Percentiles rank a stretch among this genome's conserved stretches.
Conservation (phyloP, 2,797 vertebrate species). For the Xyrichtys novacula region DNA sequence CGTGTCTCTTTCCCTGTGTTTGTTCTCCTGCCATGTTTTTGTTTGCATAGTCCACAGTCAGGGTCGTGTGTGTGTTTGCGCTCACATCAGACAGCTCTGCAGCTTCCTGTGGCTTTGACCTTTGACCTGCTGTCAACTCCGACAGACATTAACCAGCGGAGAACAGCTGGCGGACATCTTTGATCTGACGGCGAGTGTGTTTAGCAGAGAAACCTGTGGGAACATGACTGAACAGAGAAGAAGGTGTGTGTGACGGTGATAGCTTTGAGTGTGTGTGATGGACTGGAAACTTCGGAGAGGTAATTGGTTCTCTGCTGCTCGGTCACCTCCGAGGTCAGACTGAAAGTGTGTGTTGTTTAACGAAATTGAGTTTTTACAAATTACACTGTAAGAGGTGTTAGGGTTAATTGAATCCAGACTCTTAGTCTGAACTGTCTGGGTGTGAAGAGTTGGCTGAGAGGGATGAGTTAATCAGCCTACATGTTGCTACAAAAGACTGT, state of each 20-base stretch:
- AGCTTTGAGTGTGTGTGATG: constrained; percentile 19
- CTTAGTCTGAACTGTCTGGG: too few species aligned
- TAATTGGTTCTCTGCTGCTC: constrained; percentile 23
- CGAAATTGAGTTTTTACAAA: too few species aligned
- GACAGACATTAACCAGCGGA: constrained; percentile 28
- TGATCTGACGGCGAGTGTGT: constrained; percentile 59
- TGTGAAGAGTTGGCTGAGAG: too few species aligned
- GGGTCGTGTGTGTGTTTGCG: constrained; percentile 5
- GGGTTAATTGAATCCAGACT: too few species aligned
- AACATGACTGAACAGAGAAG: constrained; percentile 49
- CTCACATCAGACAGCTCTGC: constrained; percentile 14
- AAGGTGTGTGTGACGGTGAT: not conserved
- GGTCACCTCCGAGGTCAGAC: not conserved
- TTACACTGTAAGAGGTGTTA: too few species aligned
- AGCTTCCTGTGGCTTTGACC: constrained; percentile 63
- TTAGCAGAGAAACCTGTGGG: constrained; percentile 49
- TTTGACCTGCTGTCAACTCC: constrained; percentile 52
- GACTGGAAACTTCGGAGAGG: constrained; percentile 14
- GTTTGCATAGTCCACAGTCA: constrained; percentile 19
- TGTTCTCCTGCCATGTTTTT: constrained; percentile 27
- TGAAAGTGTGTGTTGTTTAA: constrained; percentile 1
- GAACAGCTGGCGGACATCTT: constrained; percentile 60
- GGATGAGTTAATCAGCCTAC: too few species aligned
- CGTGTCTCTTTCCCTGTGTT: constrained; percentile 6
- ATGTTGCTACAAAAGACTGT: too few species aligned